Conservation (phyloP, 2,113 vertebrate species). For the Mormoops blainvillei region DNA sequence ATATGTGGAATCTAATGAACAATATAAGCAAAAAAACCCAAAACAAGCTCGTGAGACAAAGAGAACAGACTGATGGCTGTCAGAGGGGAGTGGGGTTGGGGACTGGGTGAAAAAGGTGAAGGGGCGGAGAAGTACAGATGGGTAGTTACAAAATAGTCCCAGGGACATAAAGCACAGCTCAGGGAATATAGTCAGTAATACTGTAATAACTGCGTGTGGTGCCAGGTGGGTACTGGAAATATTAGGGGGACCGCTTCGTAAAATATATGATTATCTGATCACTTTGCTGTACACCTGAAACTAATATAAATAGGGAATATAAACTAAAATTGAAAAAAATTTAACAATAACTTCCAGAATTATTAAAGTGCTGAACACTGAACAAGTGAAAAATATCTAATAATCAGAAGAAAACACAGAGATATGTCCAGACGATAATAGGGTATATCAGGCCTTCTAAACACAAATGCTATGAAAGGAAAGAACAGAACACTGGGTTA, state of each 20-base stretch:
- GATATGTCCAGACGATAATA: background rate
- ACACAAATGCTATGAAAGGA: background rate
- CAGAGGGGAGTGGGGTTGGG: background rate
- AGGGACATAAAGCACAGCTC: background rate
- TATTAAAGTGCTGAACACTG: background rate
- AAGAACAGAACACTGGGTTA: background rate
- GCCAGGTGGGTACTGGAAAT: background rate
- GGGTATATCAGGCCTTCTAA: background rate
- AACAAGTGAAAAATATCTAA: slow-evolving; percentile 19
- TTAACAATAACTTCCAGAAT: background rate
- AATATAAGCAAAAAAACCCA: background rate
- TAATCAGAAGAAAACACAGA: background rate
- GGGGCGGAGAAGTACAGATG: background rate
- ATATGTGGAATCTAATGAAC: background rate
- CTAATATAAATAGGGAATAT: background rate
- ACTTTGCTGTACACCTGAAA: background rate
- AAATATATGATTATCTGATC: background rate
- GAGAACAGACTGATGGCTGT: background rate
- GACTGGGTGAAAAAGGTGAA: background rate
- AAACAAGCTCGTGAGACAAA: background rate
- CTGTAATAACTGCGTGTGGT: background rate
- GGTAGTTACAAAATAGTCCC: background rate
- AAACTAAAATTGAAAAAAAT: background rate
- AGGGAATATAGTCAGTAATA: background rate
- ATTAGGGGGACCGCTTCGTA: background rate